A percentile compares a stretch with the other conserved stretches of the same genome.
phyloP scores from a whole-genome alignment of 2,888 invertebrate species.

The Anarsia innoxiella region DNA sequence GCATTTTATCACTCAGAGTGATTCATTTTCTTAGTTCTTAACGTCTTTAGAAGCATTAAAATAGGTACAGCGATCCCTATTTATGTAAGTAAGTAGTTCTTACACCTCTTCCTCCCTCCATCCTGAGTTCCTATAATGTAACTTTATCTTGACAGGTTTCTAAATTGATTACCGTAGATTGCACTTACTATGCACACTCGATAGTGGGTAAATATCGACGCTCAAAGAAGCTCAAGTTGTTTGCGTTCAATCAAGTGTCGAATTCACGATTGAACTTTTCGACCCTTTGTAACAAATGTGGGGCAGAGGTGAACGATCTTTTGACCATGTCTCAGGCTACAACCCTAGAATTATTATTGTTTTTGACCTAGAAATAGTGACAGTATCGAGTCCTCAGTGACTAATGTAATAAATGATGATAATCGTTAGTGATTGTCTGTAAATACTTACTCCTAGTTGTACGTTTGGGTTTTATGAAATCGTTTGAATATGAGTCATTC shows the following conservation, averaged over 20 bases:
- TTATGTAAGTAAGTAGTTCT: too few species aligned
- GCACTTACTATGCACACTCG: too few species aligned
- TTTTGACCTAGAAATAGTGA: constrained; percentile 1
- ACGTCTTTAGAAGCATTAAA: not conserved
- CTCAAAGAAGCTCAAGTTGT: not conserved
- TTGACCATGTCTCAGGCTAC: not conserved
- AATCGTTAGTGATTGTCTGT: not conserved
- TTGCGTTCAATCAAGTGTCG: constrained; percentile 5
- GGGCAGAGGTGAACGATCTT: constrained; percentile 4
- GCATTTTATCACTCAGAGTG: too few species aligned
- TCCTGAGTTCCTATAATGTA: too few species aligned
- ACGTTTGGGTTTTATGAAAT: not conserved
- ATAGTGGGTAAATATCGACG: not conserved
- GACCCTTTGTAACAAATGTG: constrained; percentile 1
- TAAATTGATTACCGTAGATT: not conserved
- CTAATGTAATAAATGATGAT: not conserved
- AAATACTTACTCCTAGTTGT: not conserved
- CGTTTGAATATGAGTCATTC: not conserved
- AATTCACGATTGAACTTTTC: constrained; percentile 4
- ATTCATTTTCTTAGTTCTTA: not conserved
- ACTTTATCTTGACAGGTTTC: not conserved
- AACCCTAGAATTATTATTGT: not conserved
- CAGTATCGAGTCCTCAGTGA: not conserved
- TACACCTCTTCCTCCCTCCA: not conserved
- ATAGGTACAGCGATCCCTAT: too few species aligned